Conservation (phyloP, 64 coral and sea anemone genomes). For the Dendronephthya gigantea region DNA sequence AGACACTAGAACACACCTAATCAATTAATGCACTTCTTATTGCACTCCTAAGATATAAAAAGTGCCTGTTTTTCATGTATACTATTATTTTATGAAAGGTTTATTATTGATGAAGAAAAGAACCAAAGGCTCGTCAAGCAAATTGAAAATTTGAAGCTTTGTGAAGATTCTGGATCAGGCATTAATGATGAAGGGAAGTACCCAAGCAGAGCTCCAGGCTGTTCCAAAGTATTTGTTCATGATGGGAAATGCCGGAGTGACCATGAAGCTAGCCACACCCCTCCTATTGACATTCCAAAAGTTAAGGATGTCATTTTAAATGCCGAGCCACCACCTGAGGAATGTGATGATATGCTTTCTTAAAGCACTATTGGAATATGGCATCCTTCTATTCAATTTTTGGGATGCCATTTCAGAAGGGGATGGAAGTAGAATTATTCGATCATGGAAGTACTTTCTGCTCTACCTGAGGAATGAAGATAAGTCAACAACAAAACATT, state of each 20-base stretch:
- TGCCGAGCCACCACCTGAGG: too few species aligned
- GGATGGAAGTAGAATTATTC: neutral
- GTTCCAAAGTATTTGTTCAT: neutral
- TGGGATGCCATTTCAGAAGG: conserved; percentile 2
- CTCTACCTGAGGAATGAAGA: neutral
- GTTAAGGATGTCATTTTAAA: neutral
- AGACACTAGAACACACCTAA: too few species aligned
- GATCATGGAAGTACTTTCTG: neutral
- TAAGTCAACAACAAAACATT: neutral
- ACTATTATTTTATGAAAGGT: too few species aligned
- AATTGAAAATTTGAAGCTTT: too few species aligned
- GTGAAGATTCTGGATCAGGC: too few species aligned
- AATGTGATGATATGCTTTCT: neutral
- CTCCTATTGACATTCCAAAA: neutral
- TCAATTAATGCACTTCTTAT: too few species aligned
- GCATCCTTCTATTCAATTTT: neutral
- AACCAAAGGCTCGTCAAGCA: too few species aligned
- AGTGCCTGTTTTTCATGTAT: too few species aligned
- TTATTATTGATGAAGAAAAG: too few species aligned
- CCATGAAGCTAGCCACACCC: neutral
- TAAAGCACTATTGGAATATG: neutral
- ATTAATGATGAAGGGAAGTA: neutral
- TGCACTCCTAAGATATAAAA: too few species aligned
- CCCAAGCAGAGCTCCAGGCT: neutral
- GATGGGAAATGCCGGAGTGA: neutral